A percentile compares a stretch with the other conserved stretches of the same genome.
These are phyloP conservation scores for Hydrocynus forskahlii DNA, from an alignment of 2,797 vertebrate genomes.

Conservation along the genomic window DNA sequence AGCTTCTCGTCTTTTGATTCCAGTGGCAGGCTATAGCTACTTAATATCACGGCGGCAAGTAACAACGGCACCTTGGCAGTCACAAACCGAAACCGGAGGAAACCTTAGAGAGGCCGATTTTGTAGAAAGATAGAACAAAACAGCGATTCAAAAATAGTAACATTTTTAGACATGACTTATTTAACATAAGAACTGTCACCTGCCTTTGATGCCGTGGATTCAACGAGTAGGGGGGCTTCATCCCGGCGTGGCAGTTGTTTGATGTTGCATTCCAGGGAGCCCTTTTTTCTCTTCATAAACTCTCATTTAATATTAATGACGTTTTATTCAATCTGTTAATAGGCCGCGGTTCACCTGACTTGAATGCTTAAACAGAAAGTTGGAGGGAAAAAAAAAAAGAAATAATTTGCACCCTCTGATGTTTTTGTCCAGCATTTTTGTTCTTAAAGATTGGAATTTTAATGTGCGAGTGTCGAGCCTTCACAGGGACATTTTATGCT, in stretches of 20 bases:
- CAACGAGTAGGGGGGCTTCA: conserved; percentile 34
- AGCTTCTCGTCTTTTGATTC: conserved; percentile 41
- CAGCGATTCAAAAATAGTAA: conserved; percentile 41
- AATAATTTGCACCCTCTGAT: background rate
- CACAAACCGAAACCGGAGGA: conserved; percentile 34
- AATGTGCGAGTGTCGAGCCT: background rate
- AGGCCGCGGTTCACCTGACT: conserved; percentile 29
- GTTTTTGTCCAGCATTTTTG: conserved; percentile 6
- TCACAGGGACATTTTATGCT: background rate
- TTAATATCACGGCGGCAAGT: background rate
- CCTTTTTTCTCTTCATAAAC: conserved; percentile 42
- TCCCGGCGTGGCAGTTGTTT: conserved; percentile 50
- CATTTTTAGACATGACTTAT: conserved; percentile 51
- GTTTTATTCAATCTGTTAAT: conserved; percentile 55
- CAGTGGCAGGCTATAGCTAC: conserved; percentile 3
- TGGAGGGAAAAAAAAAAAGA: background rate
- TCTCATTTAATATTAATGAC: conserved; percentile 57
- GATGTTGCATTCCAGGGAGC: conserved; percentile 58
- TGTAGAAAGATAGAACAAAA: background rate
- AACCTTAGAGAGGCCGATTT: background rate
- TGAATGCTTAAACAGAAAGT: background rate
- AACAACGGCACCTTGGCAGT: conserved; percentile 18
- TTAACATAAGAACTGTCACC: conserved; percentile 59
- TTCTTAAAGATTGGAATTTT: conserved; percentile 13
- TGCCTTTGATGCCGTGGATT: conserved; percentile 58